Base-by-base conservation (phyloP, 2,113 vertebrate genomes). In the Coreoperca whiteheadi region DNA sequence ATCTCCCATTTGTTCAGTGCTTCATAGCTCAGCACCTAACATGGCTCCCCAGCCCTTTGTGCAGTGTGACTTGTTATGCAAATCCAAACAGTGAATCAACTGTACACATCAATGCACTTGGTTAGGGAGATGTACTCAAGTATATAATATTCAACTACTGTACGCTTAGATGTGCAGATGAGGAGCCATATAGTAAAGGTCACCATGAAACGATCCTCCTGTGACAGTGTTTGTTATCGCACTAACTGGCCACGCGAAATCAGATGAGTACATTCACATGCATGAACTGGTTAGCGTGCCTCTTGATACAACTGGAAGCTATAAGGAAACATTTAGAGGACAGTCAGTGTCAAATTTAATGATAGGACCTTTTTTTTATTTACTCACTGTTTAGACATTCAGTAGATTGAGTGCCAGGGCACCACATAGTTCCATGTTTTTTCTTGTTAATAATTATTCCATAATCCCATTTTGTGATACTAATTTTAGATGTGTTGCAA, bases 31-130 rank as follows among this genome's bases (percentile, higher is more conserved):
- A 28, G 39, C 50, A 63, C 14, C 37, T 39, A 18, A 34, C 32
- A 34, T 34, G 4, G 46, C 2, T 63, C 12, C 6, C 32, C 41
- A 37, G 5, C 23, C 28, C 8, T 53, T 80, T 65, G 25, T 57
- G 51, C 23, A 30, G 32, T 25, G 6, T 46, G 54, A 39, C 67
- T 72, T 57, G 39, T 72, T 53, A 59, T 82, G 66, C 54, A 82
- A 80, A 86, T 79, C 50, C 41, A 46, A 66, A 28, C 32, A 50
- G 51, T 23, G 30, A 66, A 86, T 87, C 81, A 83, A 30, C 57
- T 63, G 30, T 57, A 72, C 70, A 69, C 63, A 56, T 69, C 65
- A 74, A 8, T 56, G 23, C 73, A 84, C 46, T 74, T 66, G 63
- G 65, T 81, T 80, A 67, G 25, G 32, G 34, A 66, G 18, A 28